phyloP scores from a whole-genome alignment of 2,888 invertebrate genomes.

The Tyria jacobaeae region DNA sequence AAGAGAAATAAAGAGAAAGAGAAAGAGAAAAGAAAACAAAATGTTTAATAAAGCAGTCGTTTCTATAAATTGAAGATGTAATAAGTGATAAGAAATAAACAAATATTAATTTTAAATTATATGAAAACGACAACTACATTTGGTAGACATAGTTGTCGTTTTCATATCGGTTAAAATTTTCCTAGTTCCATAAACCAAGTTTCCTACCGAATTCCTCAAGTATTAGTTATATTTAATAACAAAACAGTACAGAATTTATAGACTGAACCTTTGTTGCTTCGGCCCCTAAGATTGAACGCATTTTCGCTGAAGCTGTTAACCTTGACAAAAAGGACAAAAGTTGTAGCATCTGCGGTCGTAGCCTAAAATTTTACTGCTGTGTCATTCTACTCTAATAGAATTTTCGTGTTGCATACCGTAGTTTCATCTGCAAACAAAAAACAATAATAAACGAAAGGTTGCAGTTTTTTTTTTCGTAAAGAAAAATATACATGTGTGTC shows the following conservation, averaged over 20 bases:
- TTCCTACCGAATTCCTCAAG: background rate
- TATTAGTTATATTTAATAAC: background rate
- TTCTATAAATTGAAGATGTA: too few relatives aligned
- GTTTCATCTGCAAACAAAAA: background rate
- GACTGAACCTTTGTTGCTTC: slow-evolving; percentile 28
- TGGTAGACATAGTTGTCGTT: too few relatives aligned
- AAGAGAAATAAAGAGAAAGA: too few relatives aligned
- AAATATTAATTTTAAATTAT: too few relatives aligned
- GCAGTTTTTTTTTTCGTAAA: background rate
- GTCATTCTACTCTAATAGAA: background rate
- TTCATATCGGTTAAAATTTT: too few relatives aligned
- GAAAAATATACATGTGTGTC: too few relatives aligned
- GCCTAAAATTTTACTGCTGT: slow-evolving; percentile 31
- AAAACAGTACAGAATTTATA: background rate
- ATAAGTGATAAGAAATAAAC: too few relatives aligned
- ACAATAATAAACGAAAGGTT: background rate
- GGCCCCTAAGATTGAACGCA: slow-evolving; percentile 52
- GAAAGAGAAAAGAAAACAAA: too few relatives aligned
- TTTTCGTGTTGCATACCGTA: background rate
- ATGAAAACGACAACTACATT: too few relatives aligned
- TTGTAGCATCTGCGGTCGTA: slow-evolving; percentile 40
- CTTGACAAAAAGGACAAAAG: slow-evolving; percentile 61
- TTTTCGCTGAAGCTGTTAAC: slow-evolving; percentile 60
- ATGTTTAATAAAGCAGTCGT: too few relatives aligned
- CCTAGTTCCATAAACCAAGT: background rate